Conservation (phyloP, 1,140 invertebrate genomes). For the Hesperophylax magnus region DNA sequence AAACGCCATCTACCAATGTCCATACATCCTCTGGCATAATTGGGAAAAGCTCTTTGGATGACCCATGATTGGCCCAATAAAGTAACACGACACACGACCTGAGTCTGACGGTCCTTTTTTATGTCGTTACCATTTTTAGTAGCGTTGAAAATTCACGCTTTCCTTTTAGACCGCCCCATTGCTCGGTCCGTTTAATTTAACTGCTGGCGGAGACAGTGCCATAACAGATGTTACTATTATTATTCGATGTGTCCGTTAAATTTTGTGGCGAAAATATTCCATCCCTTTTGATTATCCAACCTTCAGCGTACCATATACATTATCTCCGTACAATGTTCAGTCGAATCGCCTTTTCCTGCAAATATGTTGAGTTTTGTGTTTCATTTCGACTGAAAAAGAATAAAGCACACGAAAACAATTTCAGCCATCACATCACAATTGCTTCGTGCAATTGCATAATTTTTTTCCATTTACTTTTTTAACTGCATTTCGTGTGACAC, state of each 20-base stretch:
- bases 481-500: too few relatives aligned
- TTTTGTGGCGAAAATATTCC: constrained; percentile 33
- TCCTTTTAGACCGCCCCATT: constrained; percentile 17
- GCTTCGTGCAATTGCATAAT: too few relatives aligned
- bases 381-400: too few relatives aligned
- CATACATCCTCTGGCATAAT: constrained; percentile 42
- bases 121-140: constrained; percentile 21
- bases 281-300: constrained; percentile 21
- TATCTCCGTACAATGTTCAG: background rate
- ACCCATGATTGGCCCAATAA: constrained; percentile 54
- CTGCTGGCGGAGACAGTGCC: constrained; percentile 15
- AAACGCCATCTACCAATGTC: constrained; percentile 38
- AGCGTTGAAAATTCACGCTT: constrained; percentile 39
- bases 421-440: background rate
- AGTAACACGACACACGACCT: constrained; percentile 42
- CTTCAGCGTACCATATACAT: constrained; percentile 14
- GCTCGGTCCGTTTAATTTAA: constrained; percentile 35
- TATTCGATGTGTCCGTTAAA: constrained; percentile 34
- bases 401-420: too few relatives aligned
- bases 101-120: constrained; percentile 24
- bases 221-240: constrained; percentile 39
- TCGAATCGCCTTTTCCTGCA: too few relatives aligned
- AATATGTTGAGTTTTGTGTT: too few relatives aligned
- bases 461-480: too few relatives aligned
- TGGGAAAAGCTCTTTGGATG: constrained; percentile 50